phyloP scores from a whole-genome alignment of 2,888 invertebrate species.

The Oscheius sp. region DNA sequence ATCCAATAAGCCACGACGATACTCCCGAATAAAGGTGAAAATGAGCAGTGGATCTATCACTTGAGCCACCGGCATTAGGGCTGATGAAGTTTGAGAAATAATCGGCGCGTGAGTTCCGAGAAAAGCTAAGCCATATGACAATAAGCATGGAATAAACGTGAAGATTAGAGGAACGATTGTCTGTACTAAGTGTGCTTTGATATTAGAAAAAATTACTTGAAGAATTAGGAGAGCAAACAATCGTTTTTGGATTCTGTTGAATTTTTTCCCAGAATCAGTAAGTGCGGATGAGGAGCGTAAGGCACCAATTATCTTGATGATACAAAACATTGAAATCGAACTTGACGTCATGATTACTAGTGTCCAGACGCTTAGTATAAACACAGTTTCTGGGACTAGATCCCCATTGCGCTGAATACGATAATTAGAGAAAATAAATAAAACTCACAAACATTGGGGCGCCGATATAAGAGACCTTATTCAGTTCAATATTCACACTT shows the following conservation, averaged over 20 bases:
- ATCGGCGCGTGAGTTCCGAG: slow-evolving; percentile 9
- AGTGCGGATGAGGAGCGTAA: not conserved
- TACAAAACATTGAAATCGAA: not conserved
- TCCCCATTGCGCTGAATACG: not conserved
- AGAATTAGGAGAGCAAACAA: not conserved
- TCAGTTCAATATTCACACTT: not conserved
- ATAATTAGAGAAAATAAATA: not conserved
- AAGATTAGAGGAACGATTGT: not conserved
- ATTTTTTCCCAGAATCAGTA: not conserved
- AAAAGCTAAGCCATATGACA: slow-evolving; percentile 15
- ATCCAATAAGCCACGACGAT: too few relatives aligned
- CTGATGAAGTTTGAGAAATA: slow-evolving; percentile 8
- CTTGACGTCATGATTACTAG: not conserved
- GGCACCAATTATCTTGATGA: not conserved
- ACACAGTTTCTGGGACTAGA: not conserved
- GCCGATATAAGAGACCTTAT: not conserved
- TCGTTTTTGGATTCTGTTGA: not conserved
- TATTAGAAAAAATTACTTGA: not conserved
- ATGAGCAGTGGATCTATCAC: not conserved
- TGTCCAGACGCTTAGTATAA: slow-evolving; percentile 3
- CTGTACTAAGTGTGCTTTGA: not conserved
- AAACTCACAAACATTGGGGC: slow-evolving; percentile 19
- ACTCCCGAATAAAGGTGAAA: not conserved
- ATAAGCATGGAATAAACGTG: slow-evolving; percentile 4
- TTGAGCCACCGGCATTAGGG: not conserved